phyloP scores from a whole-genome alignment of 2,797 vertebrate species.

The Emydoidea blandingii region DNA sequence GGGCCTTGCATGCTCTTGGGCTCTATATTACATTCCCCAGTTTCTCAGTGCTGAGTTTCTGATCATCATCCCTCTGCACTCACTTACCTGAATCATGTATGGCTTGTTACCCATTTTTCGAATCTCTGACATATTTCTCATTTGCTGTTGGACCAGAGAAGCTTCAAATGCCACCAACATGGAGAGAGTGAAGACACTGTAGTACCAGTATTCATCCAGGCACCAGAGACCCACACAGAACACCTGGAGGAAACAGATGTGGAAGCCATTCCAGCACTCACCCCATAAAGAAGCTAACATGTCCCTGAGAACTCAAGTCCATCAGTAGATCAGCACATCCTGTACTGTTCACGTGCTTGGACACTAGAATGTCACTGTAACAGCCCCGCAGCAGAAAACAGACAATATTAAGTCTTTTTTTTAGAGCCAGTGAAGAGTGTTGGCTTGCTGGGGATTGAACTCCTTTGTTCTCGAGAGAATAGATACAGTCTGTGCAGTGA shows the following conservation, averaged over 20 bases:
- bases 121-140: conserved; percentile 97
- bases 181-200: conserved; percentile 97
- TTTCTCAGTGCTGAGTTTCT: not conserved
- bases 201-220: conserved; percentile 99
- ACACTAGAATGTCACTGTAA: not conserved
- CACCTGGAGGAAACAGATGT: conserved; percentile 81
- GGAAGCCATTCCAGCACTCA: fast-evolving
- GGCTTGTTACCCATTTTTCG: conserved; percentile 97
- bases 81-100: conserved; percentile 92
- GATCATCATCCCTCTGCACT: not conserved
- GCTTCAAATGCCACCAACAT: conserved; percentile 98
- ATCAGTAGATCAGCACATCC: not conserved
- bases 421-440: not conserved
- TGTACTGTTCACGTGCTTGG: not conserved
- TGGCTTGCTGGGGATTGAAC: not conserved
- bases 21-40: not conserved
- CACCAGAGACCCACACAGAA: conserved; percentile 98
- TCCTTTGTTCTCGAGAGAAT: not conserved
- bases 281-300: not conserved
- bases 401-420: not conserved
- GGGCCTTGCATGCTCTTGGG: not conserved
- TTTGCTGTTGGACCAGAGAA: conserved; percentile 96
- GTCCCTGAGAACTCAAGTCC: not conserved
- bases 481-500: not conserved
- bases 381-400: not conserved